These are phyloP conservation scores for Megalops atlanticus DNA, from an alignment of 2,113 vertebrate genomes.

Conservation along the genomic window DNA sequence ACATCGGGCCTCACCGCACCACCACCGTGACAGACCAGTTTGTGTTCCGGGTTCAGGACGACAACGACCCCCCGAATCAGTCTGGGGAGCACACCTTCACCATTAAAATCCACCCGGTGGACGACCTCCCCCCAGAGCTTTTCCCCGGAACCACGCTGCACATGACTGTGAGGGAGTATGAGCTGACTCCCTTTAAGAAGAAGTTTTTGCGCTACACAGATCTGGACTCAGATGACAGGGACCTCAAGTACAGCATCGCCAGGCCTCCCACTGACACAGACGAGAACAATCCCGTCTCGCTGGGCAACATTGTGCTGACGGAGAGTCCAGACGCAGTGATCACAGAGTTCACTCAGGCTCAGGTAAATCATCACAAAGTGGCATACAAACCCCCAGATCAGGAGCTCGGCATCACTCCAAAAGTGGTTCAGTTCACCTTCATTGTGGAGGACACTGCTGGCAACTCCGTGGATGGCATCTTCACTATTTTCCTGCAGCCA, in stretches of 20 bases:
- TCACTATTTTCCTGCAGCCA: constrained; percentile 63
- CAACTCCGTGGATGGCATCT: constrained; percentile 55
- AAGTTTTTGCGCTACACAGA: constrained; percentile 59
- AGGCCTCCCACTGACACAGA: constrained; percentile 59
- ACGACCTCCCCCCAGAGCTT: constrained; percentile 54
- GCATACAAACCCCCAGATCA: constrained; percentile 57
- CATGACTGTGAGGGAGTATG: constrained; percentile 62
- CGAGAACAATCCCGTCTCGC: constrained; percentile 49
- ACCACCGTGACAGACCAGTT: constrained; percentile 61
- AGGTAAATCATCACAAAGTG: constrained; percentile 63
- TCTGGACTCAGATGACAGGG: constrained; percentile 56
- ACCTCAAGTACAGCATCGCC: constrained; percentile 59
- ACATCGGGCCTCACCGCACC: constrained; percentile 67
- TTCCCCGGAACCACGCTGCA: constrained; percentile 58
- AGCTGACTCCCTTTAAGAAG: constrained; percentile 60
- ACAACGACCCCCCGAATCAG: constrained; percentile 76
- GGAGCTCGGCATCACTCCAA: constrained; percentile 54
- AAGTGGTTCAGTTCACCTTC: constrained; percentile 62
- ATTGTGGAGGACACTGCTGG: constrained; percentile 59
- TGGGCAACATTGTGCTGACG: constrained; percentile 58
- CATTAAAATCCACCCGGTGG: constrained; percentile 55
- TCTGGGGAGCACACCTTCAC: constrained; percentile 62
- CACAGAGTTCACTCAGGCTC: constrained; percentile 61
- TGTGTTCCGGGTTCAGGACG: constrained; percentile 76
- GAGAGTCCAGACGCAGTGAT: constrained; percentile 47